A percentile compares a stretch with the other conserved stretches of the same genome.
Evolutionary conservation across 2,797 vertebrate species (phyloP).

Genomic region (Squalus acanthias): DNA sequence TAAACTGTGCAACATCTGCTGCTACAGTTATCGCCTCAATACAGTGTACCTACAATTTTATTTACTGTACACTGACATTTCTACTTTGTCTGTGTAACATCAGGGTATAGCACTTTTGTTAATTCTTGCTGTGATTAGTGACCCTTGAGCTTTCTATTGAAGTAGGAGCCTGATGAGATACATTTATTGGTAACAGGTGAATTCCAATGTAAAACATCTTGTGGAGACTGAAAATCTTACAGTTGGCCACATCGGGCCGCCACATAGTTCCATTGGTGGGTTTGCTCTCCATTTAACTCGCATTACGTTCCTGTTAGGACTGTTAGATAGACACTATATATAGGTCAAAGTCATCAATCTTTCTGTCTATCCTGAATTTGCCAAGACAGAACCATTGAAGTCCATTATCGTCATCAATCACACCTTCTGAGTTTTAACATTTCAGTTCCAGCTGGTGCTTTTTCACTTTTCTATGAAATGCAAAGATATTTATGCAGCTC

Average conservation of each 20-base stretch:
- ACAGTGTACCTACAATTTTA: not conserved
- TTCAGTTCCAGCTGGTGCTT: not conserved
- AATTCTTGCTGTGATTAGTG: not conserved
- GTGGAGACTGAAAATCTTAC: not conserved
- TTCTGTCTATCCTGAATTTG: not conserved
- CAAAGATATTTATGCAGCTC: not conserved
- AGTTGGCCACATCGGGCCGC: not conserved
- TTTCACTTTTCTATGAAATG: not conserved
- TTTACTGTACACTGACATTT: not conserved
- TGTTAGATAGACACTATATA: not conserved
- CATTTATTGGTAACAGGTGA: conserved; percentile 16
- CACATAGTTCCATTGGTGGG: not conserved
- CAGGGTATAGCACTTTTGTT: not conserved
- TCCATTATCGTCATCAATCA: conserved; percentile 23
- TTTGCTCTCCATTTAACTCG: not conserved
- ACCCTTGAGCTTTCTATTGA: not conserved
- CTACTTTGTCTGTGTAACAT: not conserved
- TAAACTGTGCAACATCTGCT: not conserved
- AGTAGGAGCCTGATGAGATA: not conserved
- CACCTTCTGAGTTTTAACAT: not conserved
- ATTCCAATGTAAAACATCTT: conserved; percentile 4
- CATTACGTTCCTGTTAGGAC: not conserved
- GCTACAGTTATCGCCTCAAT: not conserved
- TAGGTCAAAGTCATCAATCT: conserved; percentile 7
- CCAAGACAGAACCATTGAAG: not conserved